Conservation (phyloP, 2,113 vertebrate genomes). For the Salvator merianae region DNA sequence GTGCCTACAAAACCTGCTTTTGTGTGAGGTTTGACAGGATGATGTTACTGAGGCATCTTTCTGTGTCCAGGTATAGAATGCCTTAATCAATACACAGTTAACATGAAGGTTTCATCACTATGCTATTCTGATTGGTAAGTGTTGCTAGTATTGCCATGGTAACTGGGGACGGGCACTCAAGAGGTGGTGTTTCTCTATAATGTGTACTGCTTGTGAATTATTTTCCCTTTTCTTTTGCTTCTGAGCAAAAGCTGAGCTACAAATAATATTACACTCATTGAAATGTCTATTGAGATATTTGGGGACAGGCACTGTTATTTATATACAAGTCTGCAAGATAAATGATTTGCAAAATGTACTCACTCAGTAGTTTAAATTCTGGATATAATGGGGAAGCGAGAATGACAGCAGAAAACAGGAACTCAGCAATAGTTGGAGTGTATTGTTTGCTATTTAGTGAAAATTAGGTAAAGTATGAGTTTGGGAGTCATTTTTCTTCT, state of each 20-base stretch:
- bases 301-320: background rate
- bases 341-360: background rate
- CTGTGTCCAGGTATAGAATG: background rate
- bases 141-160: background rate
- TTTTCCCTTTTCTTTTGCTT: background rate
- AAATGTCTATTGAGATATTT: background rate
- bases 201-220: background rate
- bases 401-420: no score
- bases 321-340: background rate
- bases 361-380: background rate
- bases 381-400: no score
- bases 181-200: background rate
- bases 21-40: background rate
- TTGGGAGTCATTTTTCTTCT: background rate
- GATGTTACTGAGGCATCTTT: background rate
- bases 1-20: no score
- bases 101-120: background rate
- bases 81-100: background rate
- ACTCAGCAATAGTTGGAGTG: background rate
- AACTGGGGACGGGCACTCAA: background rate
- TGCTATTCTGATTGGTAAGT: background rate
- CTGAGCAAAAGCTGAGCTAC: background rate
- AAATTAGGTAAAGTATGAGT: no score
- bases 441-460: background rate
- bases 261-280: background rate